Percentiles rank a stretch among this genome's conserved stretches.
These are phyloP conservation scores for Falco rusticolus DNA, from an alignment of 2,797 vertebrate species.

Conservation along the genomic window DNA sequence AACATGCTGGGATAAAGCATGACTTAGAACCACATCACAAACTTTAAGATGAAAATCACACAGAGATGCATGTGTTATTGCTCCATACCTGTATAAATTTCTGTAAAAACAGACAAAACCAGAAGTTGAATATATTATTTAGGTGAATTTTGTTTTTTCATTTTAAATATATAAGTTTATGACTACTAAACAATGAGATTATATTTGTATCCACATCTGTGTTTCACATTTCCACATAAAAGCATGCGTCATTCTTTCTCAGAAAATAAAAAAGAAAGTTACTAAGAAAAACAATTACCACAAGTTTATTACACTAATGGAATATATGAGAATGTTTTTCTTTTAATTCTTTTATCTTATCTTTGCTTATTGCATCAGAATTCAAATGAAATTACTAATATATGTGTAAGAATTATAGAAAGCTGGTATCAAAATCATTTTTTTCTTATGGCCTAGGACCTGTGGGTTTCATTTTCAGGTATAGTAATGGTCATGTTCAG, in stretches of 20 bases:
- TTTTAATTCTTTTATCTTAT: background rate
- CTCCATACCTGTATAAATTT: slow-evolving; percentile 45
- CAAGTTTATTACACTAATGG: background rate
- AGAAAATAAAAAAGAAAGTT: background rate
- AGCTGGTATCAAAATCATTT: background rate
- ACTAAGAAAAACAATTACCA: background rate
- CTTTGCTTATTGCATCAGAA: background rate
- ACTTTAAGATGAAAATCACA: background rate
- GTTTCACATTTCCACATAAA: background rate
- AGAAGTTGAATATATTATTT: background rate
- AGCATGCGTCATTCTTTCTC: background rate
- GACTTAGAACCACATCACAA: background rate
- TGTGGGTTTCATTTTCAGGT: background rate
- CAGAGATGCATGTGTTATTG: background rate
- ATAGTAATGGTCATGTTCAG: background rate
- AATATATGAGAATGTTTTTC: background rate
- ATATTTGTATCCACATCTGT: background rate
- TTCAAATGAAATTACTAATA: background rate
- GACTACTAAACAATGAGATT: background rate
- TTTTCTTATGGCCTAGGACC: background rate
- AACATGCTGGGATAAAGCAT: background rate
- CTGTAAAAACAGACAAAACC: slow-evolving; percentile 1
- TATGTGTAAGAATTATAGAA: background rate
- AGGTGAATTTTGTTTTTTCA: background rate
- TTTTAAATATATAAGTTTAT: background rate